A percentile compares a stretch with the other conserved stretches of the same genome.
Evolutionary conservation across 92 coral and sea anemone genomes (phyloP).

Genomic region (Isaurus tuberculatus): DNA sequence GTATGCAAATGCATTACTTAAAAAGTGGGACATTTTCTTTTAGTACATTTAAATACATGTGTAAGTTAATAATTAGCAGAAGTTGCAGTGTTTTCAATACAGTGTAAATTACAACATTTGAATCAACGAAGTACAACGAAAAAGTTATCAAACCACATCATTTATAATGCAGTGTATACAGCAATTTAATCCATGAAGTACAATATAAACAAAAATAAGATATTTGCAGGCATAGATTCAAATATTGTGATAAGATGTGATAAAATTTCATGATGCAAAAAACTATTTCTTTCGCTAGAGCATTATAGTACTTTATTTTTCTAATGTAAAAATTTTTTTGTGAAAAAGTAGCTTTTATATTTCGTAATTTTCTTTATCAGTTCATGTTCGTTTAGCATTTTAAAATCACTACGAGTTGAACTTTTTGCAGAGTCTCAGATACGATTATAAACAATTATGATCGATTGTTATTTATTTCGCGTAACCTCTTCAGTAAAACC

Average conservation of each 20-base stretch:
- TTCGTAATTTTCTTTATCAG: not conserved
- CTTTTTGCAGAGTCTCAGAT: too few species aligned
- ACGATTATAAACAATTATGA: too few species aligned
- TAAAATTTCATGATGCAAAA: not conserved
- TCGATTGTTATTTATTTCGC: not conserved
- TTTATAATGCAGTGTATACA: not conserved
- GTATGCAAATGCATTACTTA: conserved; percentile 42
- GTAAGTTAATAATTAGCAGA: not conserved
- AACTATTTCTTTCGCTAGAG: not conserved
- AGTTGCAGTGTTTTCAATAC: not conserved
- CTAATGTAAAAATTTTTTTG: not conserved
- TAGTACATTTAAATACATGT: not conserved
- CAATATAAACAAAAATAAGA: not conserved
- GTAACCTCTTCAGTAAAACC: not conserved
- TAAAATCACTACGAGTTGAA: not conserved
- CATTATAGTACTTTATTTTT: too few species aligned
- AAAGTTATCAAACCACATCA: not conserved
- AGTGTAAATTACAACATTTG: too few species aligned
- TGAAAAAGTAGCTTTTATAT: too few species aligned
- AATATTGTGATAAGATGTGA: not conserved
- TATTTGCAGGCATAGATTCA: not conserved
- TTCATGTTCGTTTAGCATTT: not conserved
- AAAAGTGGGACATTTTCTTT: conserved; percentile 45
- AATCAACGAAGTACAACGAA: not conserved
- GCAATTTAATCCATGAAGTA: not conserved